These are phyloP conservation scores for Eleutherodactylus coqui DNA, from an alignment of 2,797 vertebrate genomes.

Conservation along the genomic window DNA sequence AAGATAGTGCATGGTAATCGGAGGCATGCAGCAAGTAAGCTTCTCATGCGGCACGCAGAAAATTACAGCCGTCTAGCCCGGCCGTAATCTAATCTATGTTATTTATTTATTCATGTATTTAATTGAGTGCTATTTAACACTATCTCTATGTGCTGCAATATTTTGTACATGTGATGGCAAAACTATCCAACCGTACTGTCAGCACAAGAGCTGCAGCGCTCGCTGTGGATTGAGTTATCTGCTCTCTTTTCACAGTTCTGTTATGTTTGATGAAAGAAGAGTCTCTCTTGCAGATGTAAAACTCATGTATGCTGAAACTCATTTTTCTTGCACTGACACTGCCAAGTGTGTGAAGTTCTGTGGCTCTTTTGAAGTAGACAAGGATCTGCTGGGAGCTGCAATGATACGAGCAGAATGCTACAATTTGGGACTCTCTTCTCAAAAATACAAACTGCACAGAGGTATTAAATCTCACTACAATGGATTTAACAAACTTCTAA, in stretches of 20 bases:
- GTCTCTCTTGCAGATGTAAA: slow-evolving; percentile 45
- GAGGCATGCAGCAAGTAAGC: too few species aligned
- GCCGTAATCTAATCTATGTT: too few species aligned
- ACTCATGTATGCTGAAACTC: slow-evolving; percentile 30
- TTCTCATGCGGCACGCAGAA: too few species aligned
- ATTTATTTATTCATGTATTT: neutral
- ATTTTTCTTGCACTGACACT: slow-evolving; percentile 49
- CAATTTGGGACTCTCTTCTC: slow-evolving; percentile 28
- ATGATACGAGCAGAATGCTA: slow-evolving; percentile 44
- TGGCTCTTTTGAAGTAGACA: slow-evolving; percentile 56
- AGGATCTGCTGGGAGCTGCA: slow-evolving; percentile 36
- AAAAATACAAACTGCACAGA: slow-evolving; percentile 25
- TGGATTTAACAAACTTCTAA: neutral
- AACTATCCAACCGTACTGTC: too few species aligned
- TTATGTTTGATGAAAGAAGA: slow-evolving; percentile 46
- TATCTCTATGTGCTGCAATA: neutral
- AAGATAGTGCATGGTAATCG: too few species aligned
- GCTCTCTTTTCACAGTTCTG: slow-evolving; percentile 13
- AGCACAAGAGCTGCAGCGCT: neutral
- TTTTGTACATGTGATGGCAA: neutral
- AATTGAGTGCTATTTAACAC: neutral
- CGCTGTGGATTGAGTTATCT: neutral
- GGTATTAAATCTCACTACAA: neutral
- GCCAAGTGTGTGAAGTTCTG: slow-evolving; percentile 50
- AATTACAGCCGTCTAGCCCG: too few species aligned